These are phyloP conservation scores for Ypsolopha scabrella DNA, from an alignment of 2,888 invertebrate genomes.

Conservation along the genomic window DNA sequence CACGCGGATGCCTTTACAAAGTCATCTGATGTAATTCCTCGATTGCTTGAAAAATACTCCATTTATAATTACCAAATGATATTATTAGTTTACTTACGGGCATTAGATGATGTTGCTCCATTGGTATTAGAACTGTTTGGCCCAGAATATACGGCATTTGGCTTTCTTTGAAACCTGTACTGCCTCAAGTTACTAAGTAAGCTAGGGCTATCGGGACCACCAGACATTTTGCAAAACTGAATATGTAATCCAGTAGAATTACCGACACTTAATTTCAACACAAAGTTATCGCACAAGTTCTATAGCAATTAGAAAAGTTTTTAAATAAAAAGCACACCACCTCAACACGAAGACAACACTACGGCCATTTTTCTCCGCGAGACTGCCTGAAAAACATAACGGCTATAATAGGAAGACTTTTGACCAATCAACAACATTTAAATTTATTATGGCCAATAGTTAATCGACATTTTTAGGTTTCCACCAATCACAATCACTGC, in stretches of 20 bases:
- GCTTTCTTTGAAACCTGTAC: slow-evolving; percentile 78
- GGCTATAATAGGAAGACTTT: too few relatives aligned
- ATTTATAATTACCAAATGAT: not conserved
- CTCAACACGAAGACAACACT: slow-evolving; percentile 43
- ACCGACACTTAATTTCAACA: slow-evolving; percentile 13
- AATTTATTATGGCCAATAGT: too few relatives aligned
- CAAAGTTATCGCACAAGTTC: slow-evolving; percentile 27
- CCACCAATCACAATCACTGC: too few relatives aligned
- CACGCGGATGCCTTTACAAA: not conserved
- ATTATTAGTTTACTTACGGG: slow-evolving; percentile 40
- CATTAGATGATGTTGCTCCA: slow-evolving; percentile 40
- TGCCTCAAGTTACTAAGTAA: slow-evolving; percentile 74
- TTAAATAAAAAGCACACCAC: slow-evolving; percentile 18
- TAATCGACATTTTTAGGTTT: too few relatives aligned
- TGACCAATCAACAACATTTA: too few relatives aligned
- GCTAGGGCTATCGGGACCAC: slow-evolving; percentile 62
- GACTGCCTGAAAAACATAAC: slow-evolving; percentile 19
- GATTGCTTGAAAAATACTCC: not conserved
- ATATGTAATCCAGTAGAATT: slow-evolving; percentile 1
- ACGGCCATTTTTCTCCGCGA: slow-evolving; percentile 68
- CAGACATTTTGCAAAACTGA: slow-evolving; percentile 39
- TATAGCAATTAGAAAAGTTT: slow-evolving; percentile 31
- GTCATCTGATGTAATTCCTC: not conserved
- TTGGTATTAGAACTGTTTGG: slow-evolving; percentile 40
- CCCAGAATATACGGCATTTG: slow-evolving; percentile 35